These are phyloP conservation scores for Corythoichthys intestinalis DNA, from an alignment of 2,113 vertebrate species.

Conservation along the genomic window DNA sequence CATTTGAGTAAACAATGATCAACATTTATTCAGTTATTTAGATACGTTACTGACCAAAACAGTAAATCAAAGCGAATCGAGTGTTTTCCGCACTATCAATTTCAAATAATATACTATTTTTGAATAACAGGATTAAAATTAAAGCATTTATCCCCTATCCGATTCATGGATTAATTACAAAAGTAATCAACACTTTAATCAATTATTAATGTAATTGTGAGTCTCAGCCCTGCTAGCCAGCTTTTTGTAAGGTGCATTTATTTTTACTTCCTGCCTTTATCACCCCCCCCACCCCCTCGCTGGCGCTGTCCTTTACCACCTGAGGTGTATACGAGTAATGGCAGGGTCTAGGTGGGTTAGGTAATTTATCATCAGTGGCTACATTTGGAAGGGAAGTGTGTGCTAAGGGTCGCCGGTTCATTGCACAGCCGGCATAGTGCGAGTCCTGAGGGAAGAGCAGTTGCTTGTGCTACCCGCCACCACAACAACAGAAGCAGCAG, in stretches of 20 bases:
- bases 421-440: conserved; percentile 41
- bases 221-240: no score
- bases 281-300: conserved; percentile 13
- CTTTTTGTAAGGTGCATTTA: conserved; percentile 22
- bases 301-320: conserved; percentile 34
- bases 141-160: no score
- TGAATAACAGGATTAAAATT: no score
- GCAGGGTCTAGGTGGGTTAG: conserved; percentile 43
- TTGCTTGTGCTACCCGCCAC: conserved; percentile 31
- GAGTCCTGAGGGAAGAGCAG: conserved; percentile 43
- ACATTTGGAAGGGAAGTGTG: conserved; percentile 45
- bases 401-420: conserved; percentile 47
- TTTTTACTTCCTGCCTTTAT: conserved; percentile 17
- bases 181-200: no score
- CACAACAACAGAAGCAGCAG: conserved; percentile 18
- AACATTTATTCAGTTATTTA: no score
- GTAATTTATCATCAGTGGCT: conserved; percentile 62
- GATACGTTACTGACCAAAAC: no score
- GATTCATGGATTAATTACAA: no score
- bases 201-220: no score
- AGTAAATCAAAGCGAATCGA: no score
- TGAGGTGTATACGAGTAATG: conserved; percentile 40
- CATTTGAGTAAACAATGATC: no score
- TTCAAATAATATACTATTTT: no score
- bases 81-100: no score